Conservation (phyloP, 2,888 invertebrate species). For the Chorisops tibialis region DNA sequence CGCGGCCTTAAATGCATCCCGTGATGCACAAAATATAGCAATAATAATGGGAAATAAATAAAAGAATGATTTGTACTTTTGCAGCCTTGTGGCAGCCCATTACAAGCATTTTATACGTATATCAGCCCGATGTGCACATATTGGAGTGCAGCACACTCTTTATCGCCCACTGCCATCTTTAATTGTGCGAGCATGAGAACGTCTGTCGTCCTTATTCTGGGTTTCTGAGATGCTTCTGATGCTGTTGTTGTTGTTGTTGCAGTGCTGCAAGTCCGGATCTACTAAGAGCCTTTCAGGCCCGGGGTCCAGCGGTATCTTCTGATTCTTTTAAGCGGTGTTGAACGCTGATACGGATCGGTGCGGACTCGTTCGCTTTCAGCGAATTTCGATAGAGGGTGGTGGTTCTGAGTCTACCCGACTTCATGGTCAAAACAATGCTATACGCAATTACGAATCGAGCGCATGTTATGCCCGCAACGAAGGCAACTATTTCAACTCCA, state of each 20-base stretch:
- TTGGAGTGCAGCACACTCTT: neutral
- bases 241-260: neutral
- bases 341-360: neutral
- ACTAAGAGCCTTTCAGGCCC: no score
- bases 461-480: no score
- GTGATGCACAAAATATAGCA: conserved; percentile 27
- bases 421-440: conserved; percentile 25
- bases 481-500: no score
- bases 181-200: conserved; percentile 29
- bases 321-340: no score
- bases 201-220: neutral
- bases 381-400: conserved; percentile 3
- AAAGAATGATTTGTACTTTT: conserved; percentile 36
- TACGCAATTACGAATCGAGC: conserved; percentile 22
- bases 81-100: conserved; percentile 32
- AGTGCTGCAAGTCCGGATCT: neutral
- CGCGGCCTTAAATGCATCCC: neutral
- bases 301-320: no score
- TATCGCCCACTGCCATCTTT: conserved; percentile 31
- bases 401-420: no score
- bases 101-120: conserved; percentile 28
- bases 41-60: conserved; percentile 35
- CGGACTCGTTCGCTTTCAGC: conserved; percentile 20
- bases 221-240: neutral
- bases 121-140: conserved; percentile 10